phyloP scores from a whole-genome alignment of 2,888 invertebrate species.

The Melanophora roralis region DNA sequence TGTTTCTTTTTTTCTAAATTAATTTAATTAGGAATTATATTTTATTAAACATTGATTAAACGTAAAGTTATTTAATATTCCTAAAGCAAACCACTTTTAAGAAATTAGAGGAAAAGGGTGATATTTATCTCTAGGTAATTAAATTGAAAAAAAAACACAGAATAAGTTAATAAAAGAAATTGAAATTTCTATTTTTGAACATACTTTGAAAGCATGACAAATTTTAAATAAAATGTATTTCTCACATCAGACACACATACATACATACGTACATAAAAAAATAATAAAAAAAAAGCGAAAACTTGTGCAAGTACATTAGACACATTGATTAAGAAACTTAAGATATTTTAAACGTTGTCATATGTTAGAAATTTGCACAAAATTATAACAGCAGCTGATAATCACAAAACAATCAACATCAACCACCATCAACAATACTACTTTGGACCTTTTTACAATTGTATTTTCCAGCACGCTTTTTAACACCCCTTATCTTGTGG shows the following conservation, averaged over 20 bases:
- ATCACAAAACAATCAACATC: slow-evolving; percentile 47
- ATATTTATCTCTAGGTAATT: background rate
- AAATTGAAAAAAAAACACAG: background rate
- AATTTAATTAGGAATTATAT: no score
- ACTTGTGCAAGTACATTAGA: background rate
- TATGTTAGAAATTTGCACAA: slow-evolving; percentile 67
- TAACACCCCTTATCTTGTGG: slow-evolving; percentile 42
- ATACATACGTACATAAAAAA: background rate
- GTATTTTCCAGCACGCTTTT: slow-evolving; percentile 37
- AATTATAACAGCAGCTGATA: slow-evolving; percentile 54
- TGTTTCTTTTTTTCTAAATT: no score
- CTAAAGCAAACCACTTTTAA: background rate
- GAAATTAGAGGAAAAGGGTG: background rate
- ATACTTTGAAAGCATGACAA: slow-evolving; percentile 68
- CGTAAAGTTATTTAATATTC: no score
- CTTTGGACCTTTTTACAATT: background rate
- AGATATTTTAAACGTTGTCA: slow-evolving; percentile 65
- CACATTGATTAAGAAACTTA: background rate
- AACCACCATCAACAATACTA: slow-evolving; percentile 29
- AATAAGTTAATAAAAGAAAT: background rate
- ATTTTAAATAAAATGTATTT: slow-evolving; percentile 47
- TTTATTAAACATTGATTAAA: no score
- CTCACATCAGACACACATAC: no score
- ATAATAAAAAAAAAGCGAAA: background rate
- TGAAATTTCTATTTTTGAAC: slow-evolving; percentile 68